phyloP scores from a whole-genome alignment of 2,113 vertebrate species.

The Oxygymnocypris stewartii region DNA sequence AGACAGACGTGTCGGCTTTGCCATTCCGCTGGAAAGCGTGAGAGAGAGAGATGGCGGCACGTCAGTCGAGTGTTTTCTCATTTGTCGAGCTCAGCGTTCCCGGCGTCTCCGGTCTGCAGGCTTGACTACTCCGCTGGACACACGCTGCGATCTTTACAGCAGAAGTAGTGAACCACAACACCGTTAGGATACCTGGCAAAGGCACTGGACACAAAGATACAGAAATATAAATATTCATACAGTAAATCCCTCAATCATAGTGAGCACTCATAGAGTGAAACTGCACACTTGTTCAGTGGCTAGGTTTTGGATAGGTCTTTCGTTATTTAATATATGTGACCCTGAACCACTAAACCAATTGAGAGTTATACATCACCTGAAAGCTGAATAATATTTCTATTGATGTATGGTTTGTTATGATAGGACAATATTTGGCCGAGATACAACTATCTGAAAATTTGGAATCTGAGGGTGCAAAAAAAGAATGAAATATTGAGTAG shows the following conservation, averaged over 20 bases:
- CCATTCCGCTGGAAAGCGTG: conserved; percentile 45
- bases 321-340: too few relatives aligned
- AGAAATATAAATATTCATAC: background rate
- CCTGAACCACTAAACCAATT: too few relatives aligned
- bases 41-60: background rate
- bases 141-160: conserved; percentile 89
- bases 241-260: background rate
- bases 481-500: too few relatives aligned
- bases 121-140: conserved; percentile 80
- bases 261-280: background rate
- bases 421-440: too few relatives aligned
- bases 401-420: too few relatives aligned
- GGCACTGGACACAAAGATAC: conserved; percentile 75
- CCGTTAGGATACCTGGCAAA: conserved; percentile 97
- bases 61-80: background rate
- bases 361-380: too few relatives aligned
- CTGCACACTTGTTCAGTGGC: background rate
- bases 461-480: too few relatives aligned
- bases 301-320: background rate
- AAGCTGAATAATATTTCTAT: too few relatives aligned
- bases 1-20: conserved; percentile 6
- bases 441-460: too few relatives aligned
- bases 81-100: background rate
- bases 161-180: conserved; percentile 98
- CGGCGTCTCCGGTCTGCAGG: background rate